phyloP scores from a whole-genome alignment of 2,113 vertebrate species.

The Cryptomyrus ogoouensis region DNA sequence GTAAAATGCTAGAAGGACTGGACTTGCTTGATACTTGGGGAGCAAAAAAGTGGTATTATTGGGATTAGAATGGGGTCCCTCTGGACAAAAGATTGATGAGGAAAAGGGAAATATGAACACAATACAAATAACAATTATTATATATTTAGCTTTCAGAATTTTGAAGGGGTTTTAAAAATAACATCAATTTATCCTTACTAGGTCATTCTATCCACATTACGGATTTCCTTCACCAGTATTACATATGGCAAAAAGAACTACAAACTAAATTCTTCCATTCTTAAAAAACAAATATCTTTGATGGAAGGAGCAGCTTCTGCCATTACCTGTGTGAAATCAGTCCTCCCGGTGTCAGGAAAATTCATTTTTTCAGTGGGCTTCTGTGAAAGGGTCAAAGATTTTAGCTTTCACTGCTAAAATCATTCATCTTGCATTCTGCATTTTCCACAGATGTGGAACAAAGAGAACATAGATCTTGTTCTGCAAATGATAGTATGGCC shows the following conservation, averaged over 20 bases:
- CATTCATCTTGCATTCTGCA: neutral
- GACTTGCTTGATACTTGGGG: neutral
- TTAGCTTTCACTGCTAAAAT: neutral
- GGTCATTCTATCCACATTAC: neutral
- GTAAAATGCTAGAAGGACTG: neutral
- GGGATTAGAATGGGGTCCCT: neutral
- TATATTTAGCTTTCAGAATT: neutral
- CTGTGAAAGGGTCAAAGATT: constrained; percentile 1
- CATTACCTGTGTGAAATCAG: neutral
- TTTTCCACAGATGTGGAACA: neutral
- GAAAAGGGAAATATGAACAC: neutral
- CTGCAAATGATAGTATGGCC: neutral
- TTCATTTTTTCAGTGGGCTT: neutral
- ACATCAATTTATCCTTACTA: neutral
- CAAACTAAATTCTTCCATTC: neutral
- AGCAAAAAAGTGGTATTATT: neutral
- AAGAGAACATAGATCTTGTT: neutral
- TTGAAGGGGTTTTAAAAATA: neutral
- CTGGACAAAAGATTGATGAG: neutral
- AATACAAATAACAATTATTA: neutral
- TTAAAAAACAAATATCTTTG: neutral
- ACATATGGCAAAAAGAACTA: constrained; percentile 1
- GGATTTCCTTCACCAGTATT: neutral
- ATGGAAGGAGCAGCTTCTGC: neutral
- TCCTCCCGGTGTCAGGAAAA: neutral